Percentiles rank a stretch among this genome's conserved stretches.
Evolutionary conservation across 2,113 vertebrate species (phyloP).

Genomic region (Tachuris rubrigastra): DNA sequence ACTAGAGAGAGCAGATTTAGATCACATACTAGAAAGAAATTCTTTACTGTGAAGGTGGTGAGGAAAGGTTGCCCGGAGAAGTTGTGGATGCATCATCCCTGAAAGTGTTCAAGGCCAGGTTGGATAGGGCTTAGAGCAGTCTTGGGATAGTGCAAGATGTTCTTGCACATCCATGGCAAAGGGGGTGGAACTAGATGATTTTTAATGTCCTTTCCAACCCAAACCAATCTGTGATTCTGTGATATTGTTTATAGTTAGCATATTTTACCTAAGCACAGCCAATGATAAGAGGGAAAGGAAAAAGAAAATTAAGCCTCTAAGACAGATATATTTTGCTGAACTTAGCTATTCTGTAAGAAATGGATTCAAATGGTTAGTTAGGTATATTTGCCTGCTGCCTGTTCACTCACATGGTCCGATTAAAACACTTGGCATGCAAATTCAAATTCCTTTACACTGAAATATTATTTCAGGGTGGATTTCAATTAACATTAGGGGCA

Average conservation of each 20-base stretch:
- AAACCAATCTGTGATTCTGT: background rate
- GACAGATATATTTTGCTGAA: background rate
- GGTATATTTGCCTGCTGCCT: background rate
- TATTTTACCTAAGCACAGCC: background rate
- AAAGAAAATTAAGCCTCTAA: background rate
- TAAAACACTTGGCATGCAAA: background rate
- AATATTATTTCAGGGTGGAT: background rate
- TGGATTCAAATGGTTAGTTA: background rate
- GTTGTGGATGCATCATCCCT: background rate
- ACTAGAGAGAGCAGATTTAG: background rate
- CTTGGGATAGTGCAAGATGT: background rate
- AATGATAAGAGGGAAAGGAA: background rate
- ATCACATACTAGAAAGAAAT: background rate
- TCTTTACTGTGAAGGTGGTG: background rate
- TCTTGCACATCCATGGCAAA: background rate
- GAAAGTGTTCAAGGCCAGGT: background rate
- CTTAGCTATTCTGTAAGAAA: background rate
- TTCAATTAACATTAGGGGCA: background rate
- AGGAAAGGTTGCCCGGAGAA: background rate
- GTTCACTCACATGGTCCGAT: background rate
- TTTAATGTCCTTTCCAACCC: background rate
- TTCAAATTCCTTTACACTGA: background rate
- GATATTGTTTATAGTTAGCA: background rate
- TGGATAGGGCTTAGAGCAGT: background rate
- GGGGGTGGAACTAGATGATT: background rate